A percentile compares a stretch with the other conserved stretches of the same genome.
phyloP scores from a whole-genome alignment of 1,140 invertebrate genomes.

The Aphis craccivora region DNA sequence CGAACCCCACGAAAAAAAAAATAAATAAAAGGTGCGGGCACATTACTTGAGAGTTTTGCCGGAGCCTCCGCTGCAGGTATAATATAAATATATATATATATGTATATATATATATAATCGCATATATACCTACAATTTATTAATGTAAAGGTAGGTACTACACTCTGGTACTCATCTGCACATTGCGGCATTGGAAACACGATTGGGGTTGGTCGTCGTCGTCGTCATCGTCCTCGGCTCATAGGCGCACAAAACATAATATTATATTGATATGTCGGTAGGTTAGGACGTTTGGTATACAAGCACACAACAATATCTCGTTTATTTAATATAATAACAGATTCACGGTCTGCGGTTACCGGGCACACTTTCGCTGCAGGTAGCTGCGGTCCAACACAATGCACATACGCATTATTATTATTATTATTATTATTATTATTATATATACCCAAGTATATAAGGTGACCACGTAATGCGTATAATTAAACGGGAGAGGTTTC shows the following conservation, averaged over 20 bases:
- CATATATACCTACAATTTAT: neutral
- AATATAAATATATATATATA: too few relatives aligned
- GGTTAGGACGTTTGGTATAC: neutral
- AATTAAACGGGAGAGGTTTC: constrained; percentile 30
- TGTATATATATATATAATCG: too few relatives aligned
- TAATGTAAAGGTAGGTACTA: neutral
- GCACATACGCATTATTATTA: neutral
- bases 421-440: neutral
- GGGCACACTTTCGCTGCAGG: constrained; percentile 21
- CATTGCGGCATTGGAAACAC: neutral
- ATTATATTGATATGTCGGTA: neutral
- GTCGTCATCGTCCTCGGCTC: too few relatives aligned
- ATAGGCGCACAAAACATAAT: neutral
- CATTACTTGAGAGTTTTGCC: neutral
- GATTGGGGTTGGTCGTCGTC: neutral
- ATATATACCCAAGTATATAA: neutral
- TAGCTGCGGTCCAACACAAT: neutral
- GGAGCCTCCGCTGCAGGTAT: neutral
- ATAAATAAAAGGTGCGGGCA: neutral
- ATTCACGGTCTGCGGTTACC: neutral
- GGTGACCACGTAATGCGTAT: neutral
- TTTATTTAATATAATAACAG: constrained; percentile 1
- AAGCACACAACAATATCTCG: neutral
- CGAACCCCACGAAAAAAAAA: neutral
- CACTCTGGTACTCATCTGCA: neutral